phyloP scores from a whole-genome alignment of 2,888 invertebrate genomes.

The Hemicrepidius hirtus region DNA sequence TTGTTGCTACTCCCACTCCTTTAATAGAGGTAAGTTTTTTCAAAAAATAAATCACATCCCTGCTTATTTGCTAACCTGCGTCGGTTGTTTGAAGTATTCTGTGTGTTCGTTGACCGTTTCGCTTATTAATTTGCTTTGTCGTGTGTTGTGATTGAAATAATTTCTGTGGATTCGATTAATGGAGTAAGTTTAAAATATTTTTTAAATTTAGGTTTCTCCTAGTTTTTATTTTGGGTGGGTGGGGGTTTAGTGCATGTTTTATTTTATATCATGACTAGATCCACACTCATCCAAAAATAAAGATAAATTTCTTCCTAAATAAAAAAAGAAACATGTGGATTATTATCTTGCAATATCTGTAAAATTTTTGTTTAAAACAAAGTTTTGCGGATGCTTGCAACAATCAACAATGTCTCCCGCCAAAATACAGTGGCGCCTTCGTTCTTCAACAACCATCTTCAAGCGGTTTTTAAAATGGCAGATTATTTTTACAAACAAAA shows the following conservation, averaged over 20 bases:
- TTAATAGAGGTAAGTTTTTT: slow-evolving; percentile 58
- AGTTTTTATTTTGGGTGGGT: slow-evolving; percentile 79
- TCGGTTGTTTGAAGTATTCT: slow-evolving; percentile 27
- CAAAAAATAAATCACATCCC: slow-evolving; percentile 61
- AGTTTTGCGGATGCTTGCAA: slow-evolving; percentile 28
- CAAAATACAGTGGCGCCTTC: slow-evolving; percentile 21
- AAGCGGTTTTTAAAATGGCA: too few species aligned
- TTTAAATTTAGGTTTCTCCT: not conserved
- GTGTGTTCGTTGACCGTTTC: slow-evolving; percentile 28
- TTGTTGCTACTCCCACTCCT: slow-evolving; percentile 55
- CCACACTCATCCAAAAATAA: slow-evolving; percentile 85
- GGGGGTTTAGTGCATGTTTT: slow-evolving; percentile 84
- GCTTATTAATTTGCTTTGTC: slow-evolving; percentile 17
- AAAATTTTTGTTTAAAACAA: not conserved
- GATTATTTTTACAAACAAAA: too few species aligned
- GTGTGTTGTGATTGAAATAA: slow-evolving; percentile 27
- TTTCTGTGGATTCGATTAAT: not conserved
- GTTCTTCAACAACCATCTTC: not conserved
- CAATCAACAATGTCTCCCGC: slow-evolving; percentile 28
- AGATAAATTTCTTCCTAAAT: slow-evolving; percentile 41
- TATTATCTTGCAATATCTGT: slow-evolving; percentile 49
- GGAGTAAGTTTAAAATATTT: slow-evolving; percentile 2
- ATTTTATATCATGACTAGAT: slow-evolving; percentile 82
- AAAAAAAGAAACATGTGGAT: too few species aligned
- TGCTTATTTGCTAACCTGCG: slow-evolving; percentile 53